Conservation (phyloP, 2,113 vertebrate species). For the Bombycilla garrulus region DNA sequence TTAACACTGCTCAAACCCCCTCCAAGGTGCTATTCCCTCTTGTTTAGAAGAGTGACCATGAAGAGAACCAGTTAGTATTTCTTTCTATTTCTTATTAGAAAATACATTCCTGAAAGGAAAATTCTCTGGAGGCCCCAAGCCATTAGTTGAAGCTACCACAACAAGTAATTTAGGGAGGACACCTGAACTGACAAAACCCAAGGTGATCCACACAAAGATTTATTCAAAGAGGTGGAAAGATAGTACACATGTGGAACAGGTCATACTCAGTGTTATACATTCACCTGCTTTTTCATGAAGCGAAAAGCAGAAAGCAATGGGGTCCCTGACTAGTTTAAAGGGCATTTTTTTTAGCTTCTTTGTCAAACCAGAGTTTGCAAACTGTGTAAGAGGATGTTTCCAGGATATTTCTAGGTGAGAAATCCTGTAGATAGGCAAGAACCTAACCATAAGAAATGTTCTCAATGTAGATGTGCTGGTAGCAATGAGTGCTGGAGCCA, state of each 20-base stretch:
- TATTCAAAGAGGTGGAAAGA: not conserved
- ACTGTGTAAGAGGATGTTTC: not conserved
- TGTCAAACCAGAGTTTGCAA: not conserved
- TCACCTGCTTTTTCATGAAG: not conserved
- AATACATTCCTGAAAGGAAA: not conserved
- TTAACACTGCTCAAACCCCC: not conserved
- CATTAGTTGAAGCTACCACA: not conserved
- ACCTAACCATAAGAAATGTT: not conserved
- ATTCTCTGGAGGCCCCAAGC: not conserved
- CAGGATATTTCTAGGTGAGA: not conserved
- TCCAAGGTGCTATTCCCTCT: not conserved
- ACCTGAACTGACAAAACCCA: not conserved
- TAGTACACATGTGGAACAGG: not conserved
- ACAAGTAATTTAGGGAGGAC: not conserved
- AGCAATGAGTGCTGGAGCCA: not conserved
- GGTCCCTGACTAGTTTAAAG: not conserved
- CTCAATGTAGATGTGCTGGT: not conserved
- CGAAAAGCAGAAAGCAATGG: not conserved
- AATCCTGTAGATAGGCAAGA: not conserved
- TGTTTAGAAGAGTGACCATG: not conserved
- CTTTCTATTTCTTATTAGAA: not conserved
- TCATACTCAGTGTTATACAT: not conserved
- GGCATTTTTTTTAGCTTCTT: not conserved
- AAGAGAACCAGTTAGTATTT: not conserved
- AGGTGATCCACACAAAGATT: not conserved